Percentiles rank a stretch among this genome's conserved stretches.
Evolutionary conservation across 2,888 invertebrate species (phyloP).

Genomic region (Odontothrips loti): DNA sequence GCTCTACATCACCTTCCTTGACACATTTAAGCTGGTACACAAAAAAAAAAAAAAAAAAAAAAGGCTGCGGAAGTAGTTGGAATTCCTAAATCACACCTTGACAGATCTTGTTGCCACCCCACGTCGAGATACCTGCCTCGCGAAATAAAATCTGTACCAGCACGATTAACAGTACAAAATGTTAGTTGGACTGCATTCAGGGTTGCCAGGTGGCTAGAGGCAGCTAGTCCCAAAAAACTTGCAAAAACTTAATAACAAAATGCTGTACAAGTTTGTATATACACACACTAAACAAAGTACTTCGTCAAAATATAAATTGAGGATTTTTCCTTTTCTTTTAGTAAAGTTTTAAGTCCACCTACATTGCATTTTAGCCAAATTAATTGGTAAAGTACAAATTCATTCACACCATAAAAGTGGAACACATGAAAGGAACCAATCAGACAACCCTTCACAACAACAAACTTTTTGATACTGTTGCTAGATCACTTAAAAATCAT

Average conservation of each 20-base stretch:
- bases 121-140: slow-evolving; percentile 14
- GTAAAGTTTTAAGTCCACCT: slow-evolving; percentile 9
- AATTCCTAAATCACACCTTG: neutral
- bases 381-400: neutral
- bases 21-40: slow-evolving; percentile 17
- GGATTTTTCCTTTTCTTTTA: slow-evolving; percentile 16
- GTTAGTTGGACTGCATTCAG: slow-evolving; percentile 24
- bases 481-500: slow-evolving; percentile 15
- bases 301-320: slow-evolving; percentile 23
- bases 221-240: slow-evolving; percentile 24
- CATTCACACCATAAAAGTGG: slow-evolving; percentile 12
- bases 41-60: neutral
- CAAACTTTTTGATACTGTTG: slow-evolving; percentile 24
- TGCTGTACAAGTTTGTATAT: slow-evolving; percentile 25
- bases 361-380: neutral
- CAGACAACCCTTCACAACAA: slow-evolving; percentile 22
- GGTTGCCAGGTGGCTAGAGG: slow-evolving; percentile 18
- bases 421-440: neutral
- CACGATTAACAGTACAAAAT: slow-evolving; percentile 23
- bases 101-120: slow-evolving; percentile 24
- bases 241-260: slow-evolving; percentile 27
- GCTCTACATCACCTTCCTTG: neutral
- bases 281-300: slow-evolving; percentile 26
- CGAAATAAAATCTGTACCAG: slow-evolving; percentile 23
- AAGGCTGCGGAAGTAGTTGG: neutral